Evolutionary conservation across 1,140 invertebrate genomes (phyloP).

Genomic region (Helicoverpa armigera): DNA sequence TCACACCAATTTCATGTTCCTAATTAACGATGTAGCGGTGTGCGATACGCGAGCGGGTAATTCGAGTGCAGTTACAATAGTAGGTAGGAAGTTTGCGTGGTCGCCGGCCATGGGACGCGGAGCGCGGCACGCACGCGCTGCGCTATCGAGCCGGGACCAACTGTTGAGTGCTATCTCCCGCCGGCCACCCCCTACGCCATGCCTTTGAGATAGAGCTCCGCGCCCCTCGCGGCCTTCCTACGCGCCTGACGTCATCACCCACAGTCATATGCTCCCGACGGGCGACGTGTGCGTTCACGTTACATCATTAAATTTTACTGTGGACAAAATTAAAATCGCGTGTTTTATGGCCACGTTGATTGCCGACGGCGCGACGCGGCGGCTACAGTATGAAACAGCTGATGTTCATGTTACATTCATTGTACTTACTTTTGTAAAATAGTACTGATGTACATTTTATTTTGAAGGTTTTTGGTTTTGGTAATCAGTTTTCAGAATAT

Average conservation of each 20-base stretch:
- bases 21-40: conserved; percentile 50
- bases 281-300: conserved; percentile 59
- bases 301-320: conserved; percentile 48
- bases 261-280: conserved; percentile 59
- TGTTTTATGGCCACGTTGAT: conserved; percentile 40
- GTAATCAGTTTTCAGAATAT: neutral
- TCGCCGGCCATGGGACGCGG: conserved; percentile 70
- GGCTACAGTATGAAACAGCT: conserved; percentile 19
- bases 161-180: conserved; percentile 76
- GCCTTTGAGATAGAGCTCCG: conserved; percentile 49
- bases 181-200: conserved; percentile 50
- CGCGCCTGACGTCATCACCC: conserved; percentile 66
- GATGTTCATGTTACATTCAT: conserved; percentile 16
- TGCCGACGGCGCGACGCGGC: conserved; percentile 2
- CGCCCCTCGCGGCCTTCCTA: conserved; percentile 52
- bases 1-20: conserved; percentile 55
- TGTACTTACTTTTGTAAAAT: neutral
- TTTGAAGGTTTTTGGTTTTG: neutral
- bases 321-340: conserved; percentile 45
- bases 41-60: conserved; percentile 35
- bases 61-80: conserved; percentile 43
- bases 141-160: conserved; percentile 81
- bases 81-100: conserved; percentile 55
- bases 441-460: neutral
- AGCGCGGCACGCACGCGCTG: conserved; percentile 77